phyloP scores from a whole-genome alignment of 92 coral and sea anemone genomes.

The Montipora capitata region DNA sequence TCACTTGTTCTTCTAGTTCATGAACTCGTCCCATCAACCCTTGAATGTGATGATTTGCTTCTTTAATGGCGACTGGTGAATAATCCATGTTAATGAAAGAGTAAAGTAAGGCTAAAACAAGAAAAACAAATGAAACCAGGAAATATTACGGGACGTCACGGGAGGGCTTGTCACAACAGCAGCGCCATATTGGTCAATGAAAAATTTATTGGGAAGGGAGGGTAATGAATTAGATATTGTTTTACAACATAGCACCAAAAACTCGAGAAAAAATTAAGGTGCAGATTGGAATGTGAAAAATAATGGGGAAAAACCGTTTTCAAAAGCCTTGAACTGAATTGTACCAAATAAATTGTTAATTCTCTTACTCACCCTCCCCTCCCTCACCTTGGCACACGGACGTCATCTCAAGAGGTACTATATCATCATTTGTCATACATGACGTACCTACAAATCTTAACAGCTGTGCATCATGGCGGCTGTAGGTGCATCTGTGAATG shows the following conservation, averaged over 20 bases:
- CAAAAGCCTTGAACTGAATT: neutral
- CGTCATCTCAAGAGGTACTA: no score
- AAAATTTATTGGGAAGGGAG: slow-evolving; percentile 24
- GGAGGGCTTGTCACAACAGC: neutral
- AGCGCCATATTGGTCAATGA: slow-evolving; percentile 43
- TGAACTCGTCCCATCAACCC: slow-evolving; percentile 81
- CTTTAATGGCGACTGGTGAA: slow-evolving; percentile 91
- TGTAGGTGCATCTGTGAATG: slow-evolving; percentile 38
- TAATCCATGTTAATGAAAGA: slow-evolving; percentile 68
- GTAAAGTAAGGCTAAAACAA: neutral
- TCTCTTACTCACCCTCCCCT: slow-evolving; percentile 4
- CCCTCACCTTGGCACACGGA: neutral
- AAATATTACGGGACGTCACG: no score
- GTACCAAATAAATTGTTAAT: neutral
- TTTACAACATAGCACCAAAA: neutral
- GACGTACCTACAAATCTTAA: neutral
- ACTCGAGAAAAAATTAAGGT: neutral
- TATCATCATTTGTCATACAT: neutral
- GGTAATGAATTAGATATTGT: neutral
- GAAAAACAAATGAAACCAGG: slow-evolving; percentile 5
- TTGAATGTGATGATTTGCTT: slow-evolving; percentile 95
- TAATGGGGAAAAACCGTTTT: neutral
- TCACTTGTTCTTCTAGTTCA: slow-evolving; percentile 88
- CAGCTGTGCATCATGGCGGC: slow-evolving; percentile 73
- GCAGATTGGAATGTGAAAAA: neutral